Base-by-base conservation (phyloP, 37 sponge, comb jelly and placozoan species). In the Corticium candelabrum region DNA sequence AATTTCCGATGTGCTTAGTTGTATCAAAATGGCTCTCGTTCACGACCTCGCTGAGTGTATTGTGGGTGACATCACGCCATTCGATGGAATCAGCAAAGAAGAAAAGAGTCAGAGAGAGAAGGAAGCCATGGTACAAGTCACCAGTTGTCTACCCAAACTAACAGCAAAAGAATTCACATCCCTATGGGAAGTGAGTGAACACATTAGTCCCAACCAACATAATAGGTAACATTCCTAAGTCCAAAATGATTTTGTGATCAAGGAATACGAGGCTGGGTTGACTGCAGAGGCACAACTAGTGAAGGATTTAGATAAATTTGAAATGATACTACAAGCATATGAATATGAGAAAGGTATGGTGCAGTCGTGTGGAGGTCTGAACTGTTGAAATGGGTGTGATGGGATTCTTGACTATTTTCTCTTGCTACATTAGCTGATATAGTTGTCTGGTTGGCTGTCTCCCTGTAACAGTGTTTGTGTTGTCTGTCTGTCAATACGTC, bases 311-410 rank as follows among this genome's bases (percentile, higher is more conserved):
- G 96, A 95, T 62, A 89, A 85, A 34, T 95, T 95, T 85, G 96
- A 95, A 50, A 95, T 95, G 96, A 87, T 95, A n/a, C 85, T 92
- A 67, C 96, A 95, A 77, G 96, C 96, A 29, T 85, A 80, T 78
- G 93, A 95, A 72, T 95, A 95, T 81, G 96, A 95, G 69, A 82
- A 80, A 87, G 84, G 90, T 86, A 21, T n/a, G n/a, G n/a, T n/a
- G n/a, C n/a, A n/a, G 62, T 21, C 62, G 21, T 50, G 15, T 50
- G 62, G 62, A 21, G 15, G 21, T 50, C 62, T 21, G 62, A 21
- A 27, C 62, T 11, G 21, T 50, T 21, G 21, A 50, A 50, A 50
- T 11, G 15, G 62, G 62, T 50, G 21, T 50, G 15, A 50, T 50
- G 21, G 62, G 21, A 50, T 11, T 50, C 62, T 11, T 50, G 21